A percentile compares a stretch with the other conserved stretches of the same genome.
These are phyloP conservation scores for Diorhabda sublineata DNA, from an alignment of 1,140 invertebrate species.

Conservation along the genomic window DNA sequence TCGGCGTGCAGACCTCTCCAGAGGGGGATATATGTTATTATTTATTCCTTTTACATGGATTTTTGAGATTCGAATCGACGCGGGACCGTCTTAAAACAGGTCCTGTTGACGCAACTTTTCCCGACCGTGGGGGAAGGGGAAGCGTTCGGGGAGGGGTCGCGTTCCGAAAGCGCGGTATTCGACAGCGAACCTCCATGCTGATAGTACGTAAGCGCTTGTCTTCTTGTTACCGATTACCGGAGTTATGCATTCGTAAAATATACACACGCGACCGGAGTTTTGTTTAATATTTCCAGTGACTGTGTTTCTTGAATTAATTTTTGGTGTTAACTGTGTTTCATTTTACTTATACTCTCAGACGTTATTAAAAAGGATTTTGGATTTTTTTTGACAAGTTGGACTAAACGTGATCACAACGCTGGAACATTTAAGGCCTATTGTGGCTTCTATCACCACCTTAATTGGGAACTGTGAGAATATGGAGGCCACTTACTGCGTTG, in stretches of 20 bases:
- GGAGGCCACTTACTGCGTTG: slow-evolving; percentile 62
- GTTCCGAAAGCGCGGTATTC: slow-evolving; percentile 31
- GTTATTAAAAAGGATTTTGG: slow-evolving; percentile 7
- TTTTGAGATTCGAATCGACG: slow-evolving; percentile 49
- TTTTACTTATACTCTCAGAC: not conserved
- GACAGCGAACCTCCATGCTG: slow-evolving; percentile 26
- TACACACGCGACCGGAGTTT: slow-evolving; percentile 9
- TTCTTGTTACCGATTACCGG: slow-evolving; percentile 27
- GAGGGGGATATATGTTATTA: slow-evolving; percentile 34
- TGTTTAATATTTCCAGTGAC: slow-evolving; percentile 6
- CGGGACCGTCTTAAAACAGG: slow-evolving; percentile 39
- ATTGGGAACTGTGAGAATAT: slow-evolving; percentile 52
- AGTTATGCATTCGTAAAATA: slow-evolving; percentile 14
- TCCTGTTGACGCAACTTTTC: slow-evolving; percentile 39
- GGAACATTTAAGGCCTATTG: slow-evolving; percentile 49
- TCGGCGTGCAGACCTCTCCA: slow-evolving; percentile 1
- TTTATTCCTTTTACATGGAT: slow-evolving; percentile 50
- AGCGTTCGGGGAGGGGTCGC: slow-evolving; percentile 35
- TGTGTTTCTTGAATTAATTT: slow-evolving; percentile 10
- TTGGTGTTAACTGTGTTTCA: slow-evolving; percentile 1
- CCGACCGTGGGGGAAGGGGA: slow-evolving; percentile 25
- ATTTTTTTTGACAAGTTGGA: slow-evolving; percentile 21
- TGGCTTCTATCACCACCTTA: slow-evolving; percentile 48
- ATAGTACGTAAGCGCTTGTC: slow-evolving; percentile 19
- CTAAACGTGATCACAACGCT: slow-evolving; percentile 41